Base-by-base conservation (phyloP, 1,140 invertebrate species). In the Penaeus japonicus region DNA sequence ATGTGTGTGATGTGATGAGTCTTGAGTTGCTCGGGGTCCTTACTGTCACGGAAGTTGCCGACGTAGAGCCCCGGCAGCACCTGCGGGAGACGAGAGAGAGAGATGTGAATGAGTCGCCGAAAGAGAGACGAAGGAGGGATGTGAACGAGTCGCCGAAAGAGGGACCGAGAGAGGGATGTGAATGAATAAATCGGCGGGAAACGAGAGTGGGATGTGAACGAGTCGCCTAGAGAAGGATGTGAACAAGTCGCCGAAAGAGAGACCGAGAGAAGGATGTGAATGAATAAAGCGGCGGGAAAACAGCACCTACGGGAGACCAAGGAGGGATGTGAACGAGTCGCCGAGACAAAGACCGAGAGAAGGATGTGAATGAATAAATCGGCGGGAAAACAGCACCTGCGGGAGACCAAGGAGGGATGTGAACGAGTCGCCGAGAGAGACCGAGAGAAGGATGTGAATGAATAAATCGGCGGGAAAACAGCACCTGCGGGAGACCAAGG, bases 1-100 rank as follows among this genome's bases (percentile, higher is more conserved):
- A 99, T 99, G 92, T 99, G 98, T 24, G 97, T 98, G 89, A 99
- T 99, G 91, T 96, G 95, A 93, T 97, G 96, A 89, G 96, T 95
- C 91, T 96, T 95, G 90, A 99, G 93, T 92, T 99, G 97, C 90
- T 96, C 94, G 20, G 95, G 92, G 93, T 99, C 97, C 93, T 98
- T 98, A 24, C 97, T 97, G 93, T 99, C 98, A 91, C 97, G 94
- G 92, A 94, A 93, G 90, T 93, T 94, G 27, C 94, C 94, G 88
- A 97, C 95, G 92, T 97, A 97, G 24, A 97, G 94, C 88, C 96
- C 96, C 78, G 96, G 95, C 91, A 97, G 94, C 89, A 97, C 96
- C 96, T 97, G 92, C 3, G 93, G 92, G 39, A 53, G 57, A 15
- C 22, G 22, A 62, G 90, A 65, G 77, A 0, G 4, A 30, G 18